Evolutionary conservation across 2,888 invertebrate genomes (phyloP), one percentile per base, ranked within the genome.

Genomic region (Andrena minutula): DNA sequence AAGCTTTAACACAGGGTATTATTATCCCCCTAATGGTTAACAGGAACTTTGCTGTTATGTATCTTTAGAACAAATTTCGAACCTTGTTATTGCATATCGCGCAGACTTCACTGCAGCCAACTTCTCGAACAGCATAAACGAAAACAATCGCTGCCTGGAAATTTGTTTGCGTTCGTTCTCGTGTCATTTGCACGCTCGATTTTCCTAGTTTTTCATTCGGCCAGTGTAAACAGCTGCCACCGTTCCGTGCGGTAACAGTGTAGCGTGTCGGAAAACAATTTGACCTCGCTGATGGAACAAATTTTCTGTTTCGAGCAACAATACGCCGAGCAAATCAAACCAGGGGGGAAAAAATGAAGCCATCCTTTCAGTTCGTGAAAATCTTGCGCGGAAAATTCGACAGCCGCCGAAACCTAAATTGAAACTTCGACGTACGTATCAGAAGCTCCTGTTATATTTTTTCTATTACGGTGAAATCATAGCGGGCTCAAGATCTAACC

Each of bases 81-180:
- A 20, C 2, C n/a, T 51, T 51, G 20, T 20, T 20, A 20, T 51
- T 8, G 20, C 20, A 49, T 12, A 20, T 20, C 20, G 51, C 51
- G 20, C 16, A 41, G 41, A 2, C 8, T 51, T 51, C 41, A 16
- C 41, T 56, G 23, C 23, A 26, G 10, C 23, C 20, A 56, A 56
- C 56, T 23, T 10, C 65, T 65, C 51, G 35, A 73, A 41, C 65
- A 53, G 53, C 51, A 41, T 41, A 41, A 41, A 41, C 41, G 16
- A 41, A 41, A 41, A 41, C 16, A 41, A 73, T 56, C 35, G 35
- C 41, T 6, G 28, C 12, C 35, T 73, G 66, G 56, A 65, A 53
- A 73, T 73, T 66, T 73, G 66, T 73, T 73, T 41, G 56, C 30
- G 20, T 12, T 73, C 8, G 53, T 23, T 16, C 7, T 30, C 7